Base-by-base conservation (phyloP, 2,113 vertebrate genomes). In the Cnemophilus loriae region DNA sequence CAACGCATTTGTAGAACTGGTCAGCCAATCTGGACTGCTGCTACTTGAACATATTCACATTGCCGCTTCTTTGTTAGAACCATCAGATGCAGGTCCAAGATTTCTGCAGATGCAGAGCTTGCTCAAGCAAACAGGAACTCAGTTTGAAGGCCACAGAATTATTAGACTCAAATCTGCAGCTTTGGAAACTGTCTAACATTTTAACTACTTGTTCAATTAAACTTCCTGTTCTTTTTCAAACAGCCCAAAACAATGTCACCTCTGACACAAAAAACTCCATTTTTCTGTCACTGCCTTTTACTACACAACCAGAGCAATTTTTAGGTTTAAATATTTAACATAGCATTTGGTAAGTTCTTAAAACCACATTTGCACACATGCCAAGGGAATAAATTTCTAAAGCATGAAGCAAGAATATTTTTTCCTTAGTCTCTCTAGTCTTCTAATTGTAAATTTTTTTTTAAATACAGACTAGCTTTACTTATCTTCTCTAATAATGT, bases 361-460 rank as follows among this genome's bases (percentile, higher is more conserved):
- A 95, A 93, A 67, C 33, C 80, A 71, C 80, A 93, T 84, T 13
- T 52, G 20, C 69, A 87, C 94, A 93, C 37, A 84, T 33, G 79
- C 60, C 83, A 95, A 86, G 83, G 71, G 60, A 87, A 89, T 50
- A 89, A 56, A 88, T 84, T 90, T 96, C 63, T 63, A 57, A 84
- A 94, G 28, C 23, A 88, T 64, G 73, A 95, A 94, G 71, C 11
- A 94, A 88, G 60, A 81, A 70, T 60, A 22, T 85, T 87, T 70
- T 87, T 73, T 35, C 55, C 39, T 61, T 69, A 44, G 19, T 50
- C 71, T 91, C 82, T 50, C 59, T 93, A 86, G 49, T 46, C n/a
- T 91, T 35, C 67, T 73, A 93, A 86, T 49, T 80, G 27, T 52
- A 68, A 60, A n/a, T 1, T 73, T 55, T 59, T 88, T 84, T 69